A percentile compares a stretch with the other conserved stretches of the same genome.
Evolutionary conservation across 2,797 vertebrate genomes (phyloP).

Genomic region (Champsocephalus gunnari): DNA sequence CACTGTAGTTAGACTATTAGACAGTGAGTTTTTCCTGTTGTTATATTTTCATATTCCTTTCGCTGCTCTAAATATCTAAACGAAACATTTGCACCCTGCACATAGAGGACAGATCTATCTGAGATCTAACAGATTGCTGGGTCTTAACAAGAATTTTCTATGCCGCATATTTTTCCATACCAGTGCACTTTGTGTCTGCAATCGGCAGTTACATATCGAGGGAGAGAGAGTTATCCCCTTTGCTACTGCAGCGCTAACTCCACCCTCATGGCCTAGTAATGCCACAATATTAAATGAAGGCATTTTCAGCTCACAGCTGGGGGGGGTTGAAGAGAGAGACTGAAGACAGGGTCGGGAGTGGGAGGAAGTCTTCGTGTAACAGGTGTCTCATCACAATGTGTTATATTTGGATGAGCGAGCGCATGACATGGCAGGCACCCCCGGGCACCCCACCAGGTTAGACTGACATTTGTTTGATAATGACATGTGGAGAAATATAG

Average conservation of each 20-base stretch:
- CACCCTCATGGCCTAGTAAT: slow-evolving; percentile 32
- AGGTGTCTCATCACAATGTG: slow-evolving; percentile 61
- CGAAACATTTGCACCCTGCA: slow-evolving; percentile 37
- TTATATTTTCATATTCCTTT: background rate
- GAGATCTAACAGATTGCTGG: slow-evolving; percentile 56
- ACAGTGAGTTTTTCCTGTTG: background rate
- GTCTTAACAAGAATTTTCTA: slow-evolving; percentile 65
- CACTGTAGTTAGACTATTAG: background rate
- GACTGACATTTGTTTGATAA: slow-evolving; percentile 44
- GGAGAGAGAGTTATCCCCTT: slow-evolving; percentile 22
- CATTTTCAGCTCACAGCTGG: slow-evolving; percentile 34
- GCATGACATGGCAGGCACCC: slow-evolving; percentile 4
- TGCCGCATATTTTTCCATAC: slow-evolving; percentile 56
- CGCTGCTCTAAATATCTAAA: slow-evolving; percentile 35
- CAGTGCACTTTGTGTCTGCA: slow-evolving; percentile 57
- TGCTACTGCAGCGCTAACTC: slow-evolving; percentile 35
- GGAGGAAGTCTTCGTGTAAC: slow-evolving; percentile 42
- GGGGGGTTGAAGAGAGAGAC: slow-evolving; percentile 25
- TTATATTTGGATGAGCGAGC: slow-evolving; percentile 31
- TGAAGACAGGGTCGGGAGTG: slow-evolving; percentile 13
- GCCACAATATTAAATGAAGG: slow-evolving; percentile 46
- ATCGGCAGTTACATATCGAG: slow-evolving; percentile 61
- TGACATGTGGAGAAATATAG: slow-evolving; percentile 44
- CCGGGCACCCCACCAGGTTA: slow-evolving; percentile 22
- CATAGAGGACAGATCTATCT: slow-evolving; percentile 27